Percentiles rank a stretch among this genome's conserved stretches.
phyloP scores from a whole-genome alignment of 2,113 vertebrate genomes.

The Charadrius vociferus region DNA sequence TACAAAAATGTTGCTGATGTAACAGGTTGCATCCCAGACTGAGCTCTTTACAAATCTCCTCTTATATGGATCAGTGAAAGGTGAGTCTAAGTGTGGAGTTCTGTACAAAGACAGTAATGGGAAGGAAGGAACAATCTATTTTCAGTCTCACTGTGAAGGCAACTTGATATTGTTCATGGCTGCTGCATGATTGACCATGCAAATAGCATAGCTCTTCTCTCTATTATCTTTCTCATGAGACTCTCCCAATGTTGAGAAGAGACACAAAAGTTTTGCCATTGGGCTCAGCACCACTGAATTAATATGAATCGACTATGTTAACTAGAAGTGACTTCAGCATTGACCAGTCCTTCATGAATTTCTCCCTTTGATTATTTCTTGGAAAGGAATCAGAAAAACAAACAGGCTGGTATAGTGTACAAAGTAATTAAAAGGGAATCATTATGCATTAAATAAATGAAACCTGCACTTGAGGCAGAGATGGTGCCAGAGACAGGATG shows the following conservation, averaged over 20 bases:
- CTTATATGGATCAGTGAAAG: not conserved
- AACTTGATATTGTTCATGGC: not conserved
- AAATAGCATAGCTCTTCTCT: not conserved
- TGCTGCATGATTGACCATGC: not conserved
- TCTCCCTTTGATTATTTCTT: conserved; percentile 3
- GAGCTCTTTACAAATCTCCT: not conserved
- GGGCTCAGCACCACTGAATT: not conserved
- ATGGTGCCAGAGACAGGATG: not conserved
- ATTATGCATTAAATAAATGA: conserved; percentile 8
- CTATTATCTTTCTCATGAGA: not conserved
- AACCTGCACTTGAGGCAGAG: not conserved
- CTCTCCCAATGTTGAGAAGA: not conserved
- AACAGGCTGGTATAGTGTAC: not conserved
- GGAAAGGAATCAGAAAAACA: not conserved
- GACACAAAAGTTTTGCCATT: not conserved
- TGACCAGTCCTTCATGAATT: conserved; percentile 10
- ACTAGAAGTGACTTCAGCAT: not conserved
- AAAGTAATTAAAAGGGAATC: not conserved
- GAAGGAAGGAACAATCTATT: not conserved
- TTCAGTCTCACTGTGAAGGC: not conserved
- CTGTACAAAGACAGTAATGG: not conserved
- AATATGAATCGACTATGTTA: not conserved
- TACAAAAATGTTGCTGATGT: not conserved
- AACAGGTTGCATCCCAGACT: not conserved
- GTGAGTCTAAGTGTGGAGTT: not conserved